These are phyloP conservation scores for Allacma fusca DNA, from an alignment of 2,888 invertebrate species.

Conservation along the genomic window DNA sequence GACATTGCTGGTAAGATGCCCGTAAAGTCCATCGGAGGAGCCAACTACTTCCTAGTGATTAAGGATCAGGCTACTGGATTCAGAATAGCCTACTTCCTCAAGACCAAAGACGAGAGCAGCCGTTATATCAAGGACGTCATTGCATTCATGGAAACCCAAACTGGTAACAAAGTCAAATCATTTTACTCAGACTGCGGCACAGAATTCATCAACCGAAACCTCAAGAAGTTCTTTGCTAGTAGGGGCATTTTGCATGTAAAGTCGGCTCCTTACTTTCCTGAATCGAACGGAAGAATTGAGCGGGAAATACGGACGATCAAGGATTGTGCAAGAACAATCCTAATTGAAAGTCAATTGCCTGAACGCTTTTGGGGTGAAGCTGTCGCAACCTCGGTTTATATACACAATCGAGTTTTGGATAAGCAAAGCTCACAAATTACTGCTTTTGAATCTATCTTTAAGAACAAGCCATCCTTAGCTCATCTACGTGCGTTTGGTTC, in stretches of 20 bases:
- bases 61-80: slow-evolving; percentile 39
- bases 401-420: slow-evolving; percentile 59
- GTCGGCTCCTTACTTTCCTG: slow-evolving; percentile 62
- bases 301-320: slow-evolving; percentile 61
- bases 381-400: slow-evolving; percentile 62
- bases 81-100: slow-evolving; percentile 30
- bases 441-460: slow-evolving; percentile 59
- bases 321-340: slow-evolving; percentile 51
- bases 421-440: slow-evolving; percentile 51
- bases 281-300: slow-evolving; percentile 63
- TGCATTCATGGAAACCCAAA: slow-evolving; percentile 45
- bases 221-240: slow-evolving; percentile 56
- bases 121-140: slow-evolving; percentile 28
- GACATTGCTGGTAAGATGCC: slow-evolving; percentile 38
- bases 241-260: slow-evolving; percentile 62
- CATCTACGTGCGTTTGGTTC: slow-evolving; percentile 60
- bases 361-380: slow-evolving; percentile 63
- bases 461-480: slow-evolving; percentile 53
- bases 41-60: slow-evolving; percentile 32
- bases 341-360: slow-evolving; percentile 60
- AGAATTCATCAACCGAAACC: slow-evolving; percentile 49
- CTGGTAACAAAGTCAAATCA: slow-evolving; percentile 42
- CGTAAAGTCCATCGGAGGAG: slow-evolving; percentile 21
- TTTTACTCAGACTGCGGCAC: slow-evolving; percentile 43
- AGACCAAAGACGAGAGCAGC: slow-evolving; percentile 22